These are phyloP conservation scores for Apotomis capreana DNA, from an alignment of 2,888 invertebrate species.

Conservation along the genomic window DNA sequence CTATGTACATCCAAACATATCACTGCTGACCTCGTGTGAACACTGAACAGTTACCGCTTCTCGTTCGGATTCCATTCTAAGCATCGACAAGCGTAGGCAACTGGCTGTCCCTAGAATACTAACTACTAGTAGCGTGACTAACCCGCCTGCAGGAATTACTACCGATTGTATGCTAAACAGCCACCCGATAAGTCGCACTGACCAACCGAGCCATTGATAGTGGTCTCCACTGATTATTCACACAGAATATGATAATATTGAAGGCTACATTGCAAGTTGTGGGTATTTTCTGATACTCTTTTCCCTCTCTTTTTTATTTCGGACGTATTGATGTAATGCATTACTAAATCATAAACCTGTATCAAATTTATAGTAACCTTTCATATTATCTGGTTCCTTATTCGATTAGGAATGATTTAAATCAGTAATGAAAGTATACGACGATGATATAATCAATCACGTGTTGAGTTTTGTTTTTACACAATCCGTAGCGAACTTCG, in stretches of 20 bases:
- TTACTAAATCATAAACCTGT: no score
- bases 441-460: slow-evolving; percentile 51
- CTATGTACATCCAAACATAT: slow-evolving; percentile 71
- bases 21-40: slow-evolving; percentile 72
- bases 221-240: slow-evolving; percentile 34
- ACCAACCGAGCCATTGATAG: slow-evolving; percentile 48
- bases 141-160: slow-evolving; percentile 73
- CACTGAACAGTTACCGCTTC: slow-evolving; percentile 77
- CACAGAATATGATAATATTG: slow-evolving; percentile 18
- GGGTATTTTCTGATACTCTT: neutral
- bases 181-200: slow-evolving; percentile 52
- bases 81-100: slow-evolving; percentile 70
- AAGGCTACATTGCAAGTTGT: slow-evolving; percentile 10
- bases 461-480: slow-evolving; percentile 45
- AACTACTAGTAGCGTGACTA: slow-evolving; percentile 74
- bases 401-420: slow-evolving; percentile 37
- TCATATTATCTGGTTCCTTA: slow-evolving; percentile 15
- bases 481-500: slow-evolving; percentile 47
- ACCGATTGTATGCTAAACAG: slow-evolving; percentile 78
- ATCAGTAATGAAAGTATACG: slow-evolving; percentile 8
- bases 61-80: slow-evolving; percentile 70
- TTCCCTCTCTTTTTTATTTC: no score
- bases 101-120: slow-evolving; percentile 66
- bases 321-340: neutral
- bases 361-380: neutral